Base-by-base conservation (phyloP, 1,140 invertebrate species). In the Antheraea pernyi region DNA sequence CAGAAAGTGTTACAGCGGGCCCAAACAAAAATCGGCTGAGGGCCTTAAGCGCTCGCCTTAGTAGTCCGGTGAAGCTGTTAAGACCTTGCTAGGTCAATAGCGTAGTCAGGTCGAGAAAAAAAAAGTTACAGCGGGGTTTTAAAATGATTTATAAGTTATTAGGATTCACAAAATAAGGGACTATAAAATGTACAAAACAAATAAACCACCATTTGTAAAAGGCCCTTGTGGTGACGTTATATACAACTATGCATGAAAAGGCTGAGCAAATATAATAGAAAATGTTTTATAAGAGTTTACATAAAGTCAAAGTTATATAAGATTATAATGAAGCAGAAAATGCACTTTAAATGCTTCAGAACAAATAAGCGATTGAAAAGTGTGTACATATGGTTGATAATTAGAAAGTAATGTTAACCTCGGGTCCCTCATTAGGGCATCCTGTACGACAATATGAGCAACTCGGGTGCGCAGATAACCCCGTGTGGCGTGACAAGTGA, bases 401-500 rank as follows among this genome's bases (percentile, higher is more conserved):
- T 84, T 84, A 85, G 83, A 84, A 83, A 84, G 80, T 74, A 68
- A 70, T 80, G 63, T 80, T 78, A 78, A 75, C 71, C 76, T 73
- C 73, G 64, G 66, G 73, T 68, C 63, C 70, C 80, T 81, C 76
- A 76, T 81, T 81, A 82, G 69, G 70, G 69, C 71, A 75, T 74
- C 72, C 69, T 70, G 67, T 67, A 65, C 60, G 68, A 69, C 67
- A 72, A 60, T 48, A 66, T 65, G 63, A 18, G 19, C 16, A n/a
- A 59, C 36, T 19, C 42, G 68, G 63, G 61, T 59, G 19, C 53
- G 48, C 42, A 76, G 87, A 89, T 89, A 89, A 89, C 87, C 85
- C 73, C 73, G 67, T 36, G 82, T 89, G 85, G 85, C 82, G 84
- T 86, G 85, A 89, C 78, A 73, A 77, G 53, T 89, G 85, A 85